Base-by-base conservation (phyloP, 2,797 vertebrate genomes). In the Allobates femoralis region DNA sequence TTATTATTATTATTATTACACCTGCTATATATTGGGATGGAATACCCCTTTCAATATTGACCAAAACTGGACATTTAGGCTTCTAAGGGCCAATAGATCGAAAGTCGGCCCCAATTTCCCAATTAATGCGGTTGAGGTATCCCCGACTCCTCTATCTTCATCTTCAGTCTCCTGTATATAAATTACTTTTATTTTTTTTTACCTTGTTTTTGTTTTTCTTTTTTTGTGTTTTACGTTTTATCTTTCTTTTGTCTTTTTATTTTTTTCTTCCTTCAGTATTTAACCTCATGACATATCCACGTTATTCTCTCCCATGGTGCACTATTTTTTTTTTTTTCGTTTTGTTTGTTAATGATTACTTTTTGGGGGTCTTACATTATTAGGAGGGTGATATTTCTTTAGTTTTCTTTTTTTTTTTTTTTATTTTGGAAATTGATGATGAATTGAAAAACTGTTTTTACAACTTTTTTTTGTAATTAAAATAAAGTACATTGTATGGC, bases 91-190 rank as follows among this genome's bases (percentile, higher is more conserved):
- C 69, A 41, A 15, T 73, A 26, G 10, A 15, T 73, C 2, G 21
- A 46, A 19, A 34, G 21, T 5, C 32, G 21, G 15, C 64, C 37
- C 32, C 19, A 18, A 18, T 15, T 66, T 12, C 14, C 62, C 30
- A 0, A 2, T 66, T 0, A 19, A 32, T 41, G 14, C 23, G 23
- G 37, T 73, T 73, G 34, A 15, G 69, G 50, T 14, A 16, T 73
- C 14, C 37, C 34, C 21, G 14, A 4, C 8, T 73, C 23, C 8
- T 73, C 23, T 73, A 41, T 2, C 41, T 41, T n/a, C 11, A 71
- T 32, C 12, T 46, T 73, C 50, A 50, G 46, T 10, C 46, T 74
- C 41, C 41, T 74, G 71, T 74, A 74, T 74, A 74, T 74, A 74
- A 50, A 50, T 6, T 74, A 41, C 34, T 32, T 28, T 4, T 1